Base-by-base conservation (phyloP, 2,797 vertebrate species). In the Threskiornis aethiopicus region DNA sequence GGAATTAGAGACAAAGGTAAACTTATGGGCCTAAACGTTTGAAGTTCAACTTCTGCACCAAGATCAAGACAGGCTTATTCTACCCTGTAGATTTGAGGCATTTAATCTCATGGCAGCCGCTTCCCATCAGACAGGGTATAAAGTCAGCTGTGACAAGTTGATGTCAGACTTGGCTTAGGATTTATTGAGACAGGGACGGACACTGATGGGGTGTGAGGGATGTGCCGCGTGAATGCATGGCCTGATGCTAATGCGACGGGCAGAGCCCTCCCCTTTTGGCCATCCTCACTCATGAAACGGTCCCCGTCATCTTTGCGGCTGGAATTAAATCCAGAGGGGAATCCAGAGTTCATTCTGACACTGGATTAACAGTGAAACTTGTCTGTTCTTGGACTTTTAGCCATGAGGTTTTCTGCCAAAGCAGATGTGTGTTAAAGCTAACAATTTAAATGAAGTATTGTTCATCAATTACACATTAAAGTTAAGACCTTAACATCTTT, bases 181-280 rank as follows among this genome's bases (percentile, higher is more conserved):
- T 76, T 90, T 87, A 44, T 13, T 70, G 81, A 82, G 70, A 41
- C 17, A 51, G 42, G 11, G 58, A 31, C 41, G 55, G 78, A 70
- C 51, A 37, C 1, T 0, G 4, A 35, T 59, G n/a, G 13, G 6
- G 3, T 33, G 18, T 57, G 47, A 75, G 52, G 29, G 35, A 39
- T 25, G 25, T n/a, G 17, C 77, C 62, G 29, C 0, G 0, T n/a
- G 71, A 85, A 52, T 1, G 2, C 47, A 73, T 0, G 8, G 21
- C 35, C 42, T 77, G 42, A 35, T 59, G 62, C 33, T 65, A 67
- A 84, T 19, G 21, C 3, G 12, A 11, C 2, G 19, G 33, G 13
- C 64, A 64, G 17, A 87, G 14, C 19, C 54, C 25, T 86, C 49
- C 47, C 28, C 65, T 41, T 78, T 67, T 25, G 75, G 25, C 13